Evolutionary conservation across 2,113 vertebrate genomes (phyloP).

Genomic region (Rhagologus leucostigma): DNA sequence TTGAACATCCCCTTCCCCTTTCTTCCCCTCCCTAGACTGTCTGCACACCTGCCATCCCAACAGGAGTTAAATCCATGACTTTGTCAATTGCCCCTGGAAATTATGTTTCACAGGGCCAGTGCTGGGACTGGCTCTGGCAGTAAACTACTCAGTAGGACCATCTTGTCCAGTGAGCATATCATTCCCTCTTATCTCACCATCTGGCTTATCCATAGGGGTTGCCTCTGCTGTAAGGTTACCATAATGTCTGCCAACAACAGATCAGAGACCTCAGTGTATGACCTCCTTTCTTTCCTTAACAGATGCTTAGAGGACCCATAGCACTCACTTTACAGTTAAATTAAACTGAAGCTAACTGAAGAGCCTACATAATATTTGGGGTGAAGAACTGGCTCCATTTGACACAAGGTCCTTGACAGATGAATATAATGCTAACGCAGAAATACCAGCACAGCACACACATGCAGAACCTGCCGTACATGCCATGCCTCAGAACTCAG

Average conservation of each 20-base stretch:
- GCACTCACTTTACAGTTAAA: background rate
- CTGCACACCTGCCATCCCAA: background rate
- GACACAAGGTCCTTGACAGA: background rate
- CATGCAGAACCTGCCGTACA: background rate
- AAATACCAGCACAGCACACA: background rate
- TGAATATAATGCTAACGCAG: background rate
- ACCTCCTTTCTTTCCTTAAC: background rate
- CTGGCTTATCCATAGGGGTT: background rate
- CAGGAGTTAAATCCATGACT: background rate
- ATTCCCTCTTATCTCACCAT: background rate
- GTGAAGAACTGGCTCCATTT: background rate
- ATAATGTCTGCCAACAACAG: background rate
- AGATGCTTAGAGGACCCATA: background rate
- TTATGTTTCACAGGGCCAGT: background rate
- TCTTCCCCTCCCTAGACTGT: background rate
- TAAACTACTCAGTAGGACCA: background rate
- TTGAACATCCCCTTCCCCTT: background rate
- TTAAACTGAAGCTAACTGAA: background rate
- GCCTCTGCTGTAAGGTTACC: background rate
- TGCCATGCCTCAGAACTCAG: background rate
- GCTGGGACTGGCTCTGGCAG: background rate
- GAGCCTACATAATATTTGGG: background rate
- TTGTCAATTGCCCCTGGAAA: background rate
- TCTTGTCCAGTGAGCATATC: background rate
- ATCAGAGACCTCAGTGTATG: background rate